phyloP scores from a whole-genome alignment of 2,797 vertebrate species.

The Columba guinea region DNA sequence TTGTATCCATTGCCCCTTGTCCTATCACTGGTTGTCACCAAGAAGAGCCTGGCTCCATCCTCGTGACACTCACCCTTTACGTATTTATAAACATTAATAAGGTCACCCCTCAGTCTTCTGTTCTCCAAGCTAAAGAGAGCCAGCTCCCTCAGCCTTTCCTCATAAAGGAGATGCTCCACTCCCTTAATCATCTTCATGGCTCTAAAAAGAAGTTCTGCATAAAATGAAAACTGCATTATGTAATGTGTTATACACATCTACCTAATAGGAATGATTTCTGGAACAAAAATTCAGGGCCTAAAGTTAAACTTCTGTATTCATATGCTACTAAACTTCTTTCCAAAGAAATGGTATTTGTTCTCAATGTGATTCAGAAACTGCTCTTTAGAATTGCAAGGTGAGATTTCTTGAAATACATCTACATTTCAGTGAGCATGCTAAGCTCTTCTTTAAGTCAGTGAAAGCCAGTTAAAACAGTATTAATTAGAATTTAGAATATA shows the following conservation, averaged over 20 bases:
- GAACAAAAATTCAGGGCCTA: background rate
- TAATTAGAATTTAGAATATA: background rate
- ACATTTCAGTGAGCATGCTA: background rate
- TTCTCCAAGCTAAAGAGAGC: no score
- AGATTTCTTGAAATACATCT: background rate
- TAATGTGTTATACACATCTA: background rate
- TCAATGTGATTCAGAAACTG: background rate
- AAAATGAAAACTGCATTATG: background rate
- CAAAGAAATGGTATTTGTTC: background rate
- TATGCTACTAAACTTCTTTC: background rate
- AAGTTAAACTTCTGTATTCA: background rate
- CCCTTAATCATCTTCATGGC: no score
- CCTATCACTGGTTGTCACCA: no score
- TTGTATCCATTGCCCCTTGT: no score
- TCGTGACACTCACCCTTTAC: no score
- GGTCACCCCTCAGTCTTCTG: no score
- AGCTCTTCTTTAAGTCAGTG: background rate
- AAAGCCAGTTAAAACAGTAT: background rate
- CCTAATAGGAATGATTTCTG: background rate
- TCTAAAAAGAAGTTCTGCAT: background rate
- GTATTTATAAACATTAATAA: no score
- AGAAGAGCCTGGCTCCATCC: no score
- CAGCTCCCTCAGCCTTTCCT: no score
- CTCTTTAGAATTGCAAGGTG: background rate
- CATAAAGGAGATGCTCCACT: no score